Evolutionary conservation across 1,140 invertebrate genomes (phyloP), one percentile per base, ranked within the genome.

Genomic region (Zaprionus lachaisei): DNA sequence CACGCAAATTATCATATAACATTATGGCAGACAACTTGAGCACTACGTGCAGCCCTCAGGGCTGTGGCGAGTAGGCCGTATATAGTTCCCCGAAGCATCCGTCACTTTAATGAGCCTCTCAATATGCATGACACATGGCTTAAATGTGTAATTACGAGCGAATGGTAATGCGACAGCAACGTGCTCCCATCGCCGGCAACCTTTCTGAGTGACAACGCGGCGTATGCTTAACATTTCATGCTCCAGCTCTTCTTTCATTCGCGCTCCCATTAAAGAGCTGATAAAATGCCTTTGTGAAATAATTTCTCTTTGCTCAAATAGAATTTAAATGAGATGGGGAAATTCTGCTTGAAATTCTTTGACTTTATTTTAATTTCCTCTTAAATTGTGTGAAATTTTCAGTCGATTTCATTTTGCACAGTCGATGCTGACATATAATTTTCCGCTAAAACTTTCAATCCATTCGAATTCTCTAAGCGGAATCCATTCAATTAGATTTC

Each of bases 81-180:
- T 49, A 71, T 75, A 75, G 72, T 75, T 75, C 58, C 67, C 67
- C 41, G 11, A 41, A 41, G 72, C 67, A 54, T 58, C 24, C 38
- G 31, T 75, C 67, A 68, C 66, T 85, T 89, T 90, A 89, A 89
- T 89, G 85, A 89, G 85, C 81, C 85, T 80, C 81, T 89, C 79
- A 90, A 89, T 89, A 90, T 89, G 85, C 85, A 89, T 77, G 81
- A 90, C 85, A 89, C 85, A 89, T 49, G 79, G 81, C 81, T 83
- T 87, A 81, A 87, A 89, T 87, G 84, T 87, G 84, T 83, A 87
- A 87, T 87, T 87, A 82, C 75, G 60, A 70, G 61, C 56, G 71
- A 54, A 73, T 74, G 76, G 68, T 66, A 66, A 44, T 38, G 38
- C 44, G 61, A 34, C 68, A 56, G 68, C 71, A 77, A 87, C 83